Conservation (phyloP, 2,113 vertebrate species). For the Lamprologus speciosus region DNA sequence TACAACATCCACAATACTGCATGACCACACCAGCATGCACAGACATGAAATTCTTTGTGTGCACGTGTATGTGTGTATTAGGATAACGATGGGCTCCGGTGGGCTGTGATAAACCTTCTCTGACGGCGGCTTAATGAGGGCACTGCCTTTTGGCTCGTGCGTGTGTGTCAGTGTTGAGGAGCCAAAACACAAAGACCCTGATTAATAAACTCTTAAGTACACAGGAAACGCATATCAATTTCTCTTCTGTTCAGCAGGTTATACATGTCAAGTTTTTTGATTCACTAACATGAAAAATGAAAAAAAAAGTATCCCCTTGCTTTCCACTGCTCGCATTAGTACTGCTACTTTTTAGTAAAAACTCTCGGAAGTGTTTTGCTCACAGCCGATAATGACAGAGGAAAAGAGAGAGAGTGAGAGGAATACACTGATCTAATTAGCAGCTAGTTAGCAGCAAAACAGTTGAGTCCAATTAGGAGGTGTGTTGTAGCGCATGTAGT, state of each 20-base stretch:
- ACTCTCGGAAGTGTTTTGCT: slow-evolving; percentile 44
- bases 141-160: slow-evolving; percentile 60
- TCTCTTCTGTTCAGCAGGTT: background rate
- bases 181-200: slow-evolving; percentile 33
- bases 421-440: slow-evolving; percentile 67
- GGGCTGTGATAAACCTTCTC: slow-evolving; percentile 63
- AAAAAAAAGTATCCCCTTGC: background rate
- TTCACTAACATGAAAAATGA: background rate
- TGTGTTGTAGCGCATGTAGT: slow-evolving; percentile 23
- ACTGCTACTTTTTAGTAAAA: background rate
- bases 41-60: background rate
- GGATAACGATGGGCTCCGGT: slow-evolving; percentile 53
- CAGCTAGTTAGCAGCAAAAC: slow-evolving; percentile 65
- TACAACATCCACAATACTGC: background rate
- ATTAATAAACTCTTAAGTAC: background rate
- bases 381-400: slow-evolving; percentile 36
- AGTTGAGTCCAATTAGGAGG: slow-evolving; percentile 60
- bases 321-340: background rate
- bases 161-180: slow-evolving; percentile 46
- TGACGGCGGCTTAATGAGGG: slow-evolving; percentile 64
- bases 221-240: background rate
- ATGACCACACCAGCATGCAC: background rate
- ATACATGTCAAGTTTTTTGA: background rate
- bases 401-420: slow-evolving; percentile 12
- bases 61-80: slow-evolving; percentile 4